Percentiles rank a stretch among this genome's conserved stretches.
These are phyloP conservation scores for Folsomia manolachei DNA, from an alignment of 2,888 invertebrate species.

Conservation along the genomic window DNA sequence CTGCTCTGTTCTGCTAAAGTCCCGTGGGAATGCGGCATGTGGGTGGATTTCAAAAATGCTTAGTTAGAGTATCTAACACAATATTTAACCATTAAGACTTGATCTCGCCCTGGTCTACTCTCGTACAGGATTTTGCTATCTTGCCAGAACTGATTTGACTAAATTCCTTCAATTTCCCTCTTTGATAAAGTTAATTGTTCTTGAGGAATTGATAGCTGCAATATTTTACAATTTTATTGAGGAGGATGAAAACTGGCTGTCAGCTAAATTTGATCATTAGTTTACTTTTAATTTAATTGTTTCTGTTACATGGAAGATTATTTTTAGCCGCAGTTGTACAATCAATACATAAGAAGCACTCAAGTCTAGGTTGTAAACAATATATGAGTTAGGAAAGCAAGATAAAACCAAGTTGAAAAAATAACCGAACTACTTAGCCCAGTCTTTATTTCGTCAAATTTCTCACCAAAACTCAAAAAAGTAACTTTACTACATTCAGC, in stretches of 20 bases:
- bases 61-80: background rate
- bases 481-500: background rate
- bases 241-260: background rate
- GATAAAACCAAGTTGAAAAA: too few relatives aligned
- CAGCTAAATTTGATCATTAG: too few relatives aligned
- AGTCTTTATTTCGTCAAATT: background rate
- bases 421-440: too few relatives aligned
- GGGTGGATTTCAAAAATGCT: background rate
- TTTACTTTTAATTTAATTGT: too few relatives aligned
- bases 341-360: too few relatives aligned
- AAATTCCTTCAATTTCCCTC: background rate
- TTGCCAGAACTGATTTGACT: background rate
- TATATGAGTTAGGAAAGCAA: too few relatives aligned
- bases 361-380: too few relatives aligned
- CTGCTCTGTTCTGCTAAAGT: background rate
- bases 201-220: background rate
- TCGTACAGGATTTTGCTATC: background rate
- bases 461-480: background rate
- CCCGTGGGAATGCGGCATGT: background rate
- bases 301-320: too few relatives aligned
- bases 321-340: too few relatives aligned
- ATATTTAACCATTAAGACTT: background rate
- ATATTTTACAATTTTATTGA: background rate
- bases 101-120: too few relatives aligned
- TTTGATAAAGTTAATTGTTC: background rate